These are phyloP conservation scores for Chloromyia formosa DNA, from an alignment of 2,888 invertebrate genomes.

Conservation along the genomic window DNA sequence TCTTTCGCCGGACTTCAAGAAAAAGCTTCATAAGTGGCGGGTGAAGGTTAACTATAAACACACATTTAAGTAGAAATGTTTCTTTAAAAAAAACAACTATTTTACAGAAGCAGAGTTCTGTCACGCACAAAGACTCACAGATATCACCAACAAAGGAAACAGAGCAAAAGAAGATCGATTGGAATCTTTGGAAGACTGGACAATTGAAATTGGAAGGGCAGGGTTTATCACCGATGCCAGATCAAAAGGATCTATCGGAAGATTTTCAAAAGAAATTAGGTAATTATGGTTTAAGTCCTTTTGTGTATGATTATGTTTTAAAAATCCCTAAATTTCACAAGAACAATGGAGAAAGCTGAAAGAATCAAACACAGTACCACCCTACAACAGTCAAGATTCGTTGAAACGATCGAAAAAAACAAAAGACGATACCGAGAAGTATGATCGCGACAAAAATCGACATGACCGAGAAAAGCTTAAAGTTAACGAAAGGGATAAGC, in stretches of 20 bases:
- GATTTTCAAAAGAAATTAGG: slow-evolving; percentile 85
- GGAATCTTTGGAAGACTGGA: slow-evolving; percentile 70
- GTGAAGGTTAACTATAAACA: slow-evolving; percentile 61
- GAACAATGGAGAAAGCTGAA: slow-evolving; percentile 87
- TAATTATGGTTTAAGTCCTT: slow-evolving; percentile 53
- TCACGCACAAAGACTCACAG: slow-evolving; percentile 53
- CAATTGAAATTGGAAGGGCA: slow-evolving; percentile 62
- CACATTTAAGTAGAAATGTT: not conserved
- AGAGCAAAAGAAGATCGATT: slow-evolving; percentile 68
- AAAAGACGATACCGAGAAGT: slow-evolving; percentile 61
- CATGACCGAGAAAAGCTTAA: slow-evolving; percentile 71
- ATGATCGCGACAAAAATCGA: slow-evolving; percentile 70
- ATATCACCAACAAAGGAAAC: slow-evolving; percentile 56
- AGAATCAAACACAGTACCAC: slow-evolving; percentile 68
- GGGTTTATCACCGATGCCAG: slow-evolving; percentile 66
- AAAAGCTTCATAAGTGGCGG: slow-evolving; percentile 89
- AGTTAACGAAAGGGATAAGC: slow-evolving; percentile 72
- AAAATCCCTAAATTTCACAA: no score
- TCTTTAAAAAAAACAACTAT: not conserved
- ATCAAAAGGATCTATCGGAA: slow-evolving; percentile 76
- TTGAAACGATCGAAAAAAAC: slow-evolving; percentile 56
- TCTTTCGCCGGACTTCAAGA: slow-evolving; percentile 80
- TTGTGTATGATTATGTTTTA: no score
- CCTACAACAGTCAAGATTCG: slow-evolving; percentile 61
- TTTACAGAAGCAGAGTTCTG: slow-evolving; percentile 49